Evolutionary conservation across 2,113 vertebrate genomes (phyloP), one percentile per base, ranked within the genome.

Genomic region (Takifugu flavidus): DNA sequence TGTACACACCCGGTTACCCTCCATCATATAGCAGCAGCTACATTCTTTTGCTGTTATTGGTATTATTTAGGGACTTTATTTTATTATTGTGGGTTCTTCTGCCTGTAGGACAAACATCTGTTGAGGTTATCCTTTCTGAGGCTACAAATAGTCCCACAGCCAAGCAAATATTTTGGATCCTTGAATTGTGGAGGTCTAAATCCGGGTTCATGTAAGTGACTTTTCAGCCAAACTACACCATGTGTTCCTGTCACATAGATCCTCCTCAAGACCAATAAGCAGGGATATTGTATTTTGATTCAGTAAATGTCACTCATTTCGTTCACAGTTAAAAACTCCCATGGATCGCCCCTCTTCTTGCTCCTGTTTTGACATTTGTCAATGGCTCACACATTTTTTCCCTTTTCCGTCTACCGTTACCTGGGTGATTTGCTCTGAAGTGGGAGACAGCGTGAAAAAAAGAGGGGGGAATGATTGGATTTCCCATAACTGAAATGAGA

Each of bases 401-500:
- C 77, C 49, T 70, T 75, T 73, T 57, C 45, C 45, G 20, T 43
- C 11, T 39, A 1, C 49, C 49, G 89, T 90, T 83, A 82, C 90
- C 84, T 59, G 59, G 88, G 88, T 67, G 86, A 90, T 83, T 65
- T 65, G 75, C 75, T 79, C 63, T 3, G n/a, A 72, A 57, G 55
- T 29, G 5, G 63, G 39, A 62, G 46, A 51, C 57, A 44, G 53
- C 62, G 72, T 52, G 56, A 53, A 60, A 61, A 75, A 65, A 53
- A 11, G 14, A 45, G 11, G 11, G 2, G 11, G 58, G 58, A 64
- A 62, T 62, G 83, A 88, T 89, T 88, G 79, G 81, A 84, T 88
- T 91, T 88, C 82, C 70, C 81, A 77, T 87, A 83, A 88, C 85
- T 86, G 85, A 87, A 87, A 85, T 82, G 81, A 86, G 74, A 80